These are phyloP conservation scores for Saturnia pavonia DNA, from an alignment of 2,888 invertebrate genomes.

Conservation along the genomic window DNA sequence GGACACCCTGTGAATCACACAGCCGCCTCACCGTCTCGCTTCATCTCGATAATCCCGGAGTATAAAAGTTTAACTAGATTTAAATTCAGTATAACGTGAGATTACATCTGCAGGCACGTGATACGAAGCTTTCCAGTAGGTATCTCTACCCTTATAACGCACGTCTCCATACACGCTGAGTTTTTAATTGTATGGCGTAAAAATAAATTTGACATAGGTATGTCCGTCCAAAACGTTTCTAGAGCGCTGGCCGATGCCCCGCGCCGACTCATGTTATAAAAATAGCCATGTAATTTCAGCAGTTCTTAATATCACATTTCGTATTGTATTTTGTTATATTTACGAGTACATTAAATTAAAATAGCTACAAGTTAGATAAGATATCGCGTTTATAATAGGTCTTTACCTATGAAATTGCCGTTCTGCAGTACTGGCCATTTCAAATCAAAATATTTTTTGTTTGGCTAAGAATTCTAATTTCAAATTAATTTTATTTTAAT, in stretches of 20 bases:
- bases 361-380: too few species aligned
- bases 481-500: too few species aligned
- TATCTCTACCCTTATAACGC: not conserved
- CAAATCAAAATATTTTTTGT: too few species aligned
- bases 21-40: too few species aligned
- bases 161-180: not conserved
- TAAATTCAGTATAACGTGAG: not conserved
- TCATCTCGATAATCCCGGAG: not conserved
- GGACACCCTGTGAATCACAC: not conserved
- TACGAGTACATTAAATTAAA: too few species aligned
- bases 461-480: too few species aligned
- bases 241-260: not conserved
- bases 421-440: too few species aligned
- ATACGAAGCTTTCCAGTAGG: not conserved
- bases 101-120: not conserved
- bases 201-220: not conserved
- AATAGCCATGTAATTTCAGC: not conserved
- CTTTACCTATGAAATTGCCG: too few species aligned
- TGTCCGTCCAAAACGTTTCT: not conserved
- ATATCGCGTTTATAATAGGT: too few species aligned
- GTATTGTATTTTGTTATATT: too few species aligned
- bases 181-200: not conserved
- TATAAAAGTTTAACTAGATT: constrained; percentile 4
- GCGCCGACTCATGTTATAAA: not conserved
- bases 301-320: not conserved